Evolutionary conservation across 2,888 invertebrate species (phyloP).

Genomic region (Phalangium opilio): DNA sequence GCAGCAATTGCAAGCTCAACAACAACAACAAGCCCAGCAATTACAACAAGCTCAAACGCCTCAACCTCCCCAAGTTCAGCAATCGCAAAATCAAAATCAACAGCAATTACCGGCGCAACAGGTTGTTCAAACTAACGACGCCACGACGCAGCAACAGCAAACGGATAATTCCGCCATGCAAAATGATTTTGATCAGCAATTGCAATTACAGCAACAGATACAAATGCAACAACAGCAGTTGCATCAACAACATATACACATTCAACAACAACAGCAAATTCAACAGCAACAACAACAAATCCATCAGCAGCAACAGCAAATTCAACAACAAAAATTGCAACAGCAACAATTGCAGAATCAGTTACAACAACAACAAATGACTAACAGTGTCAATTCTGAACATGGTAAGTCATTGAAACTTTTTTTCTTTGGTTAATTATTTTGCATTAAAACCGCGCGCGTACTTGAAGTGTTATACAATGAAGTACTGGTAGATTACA

Average conservation of each 20-base stretch:
- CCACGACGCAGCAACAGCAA: too few species aligned
- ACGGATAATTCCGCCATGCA: too few species aligned
- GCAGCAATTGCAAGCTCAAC: constrained; percentile 1
- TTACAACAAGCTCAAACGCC: background rate
- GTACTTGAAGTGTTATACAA: too few species aligned
- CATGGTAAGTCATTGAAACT: background rate
- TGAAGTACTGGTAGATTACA: too few species aligned
- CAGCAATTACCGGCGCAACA: constrained; percentile 1
- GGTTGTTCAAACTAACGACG: background rate
- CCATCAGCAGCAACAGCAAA: constrained; percentile 1
- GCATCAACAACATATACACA: background rate
- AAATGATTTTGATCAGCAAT: background rate
- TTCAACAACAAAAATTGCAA: background rate
- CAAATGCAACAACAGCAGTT: background rate
- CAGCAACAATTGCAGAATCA: background rate
- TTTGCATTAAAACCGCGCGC: too few species aligned
- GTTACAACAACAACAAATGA: constrained; percentile 1
- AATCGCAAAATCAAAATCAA: background rate
- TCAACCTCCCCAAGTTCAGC: background rate
- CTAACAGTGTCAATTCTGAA: too few species aligned
- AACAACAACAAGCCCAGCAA: background rate
- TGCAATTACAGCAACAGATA: background rate
- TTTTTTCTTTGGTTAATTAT: too few species aligned
- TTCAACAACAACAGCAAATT: background rate
- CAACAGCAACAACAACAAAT: background rate